These are phyloP conservation scores for Eunapius fragilis DNA, from an alignment of 37 sponge, comb jelly and placozoan genomes.

Conservation along the genomic window DNA sequence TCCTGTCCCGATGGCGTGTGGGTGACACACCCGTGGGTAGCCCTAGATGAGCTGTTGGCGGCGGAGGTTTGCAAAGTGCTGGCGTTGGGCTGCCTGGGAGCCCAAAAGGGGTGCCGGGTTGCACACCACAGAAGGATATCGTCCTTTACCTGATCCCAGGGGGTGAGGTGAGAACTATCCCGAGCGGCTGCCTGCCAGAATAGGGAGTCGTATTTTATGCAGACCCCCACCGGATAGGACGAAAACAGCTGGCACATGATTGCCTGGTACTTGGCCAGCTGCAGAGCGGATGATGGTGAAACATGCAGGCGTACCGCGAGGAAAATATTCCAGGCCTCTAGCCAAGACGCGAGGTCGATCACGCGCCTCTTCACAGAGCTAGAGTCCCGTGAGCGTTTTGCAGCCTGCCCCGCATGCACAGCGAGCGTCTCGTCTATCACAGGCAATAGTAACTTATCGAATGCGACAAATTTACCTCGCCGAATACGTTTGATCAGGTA, in stretches of 20 bases:
- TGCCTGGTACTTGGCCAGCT: conserved; percentile 37
- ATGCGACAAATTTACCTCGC: too few species aligned
- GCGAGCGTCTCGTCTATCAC: too few species aligned
- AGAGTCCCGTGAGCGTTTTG: too few species aligned
- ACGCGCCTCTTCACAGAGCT: not conserved
- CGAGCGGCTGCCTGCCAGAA: conserved; percentile 21
- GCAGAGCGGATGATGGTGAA: conserved; percentile 8
- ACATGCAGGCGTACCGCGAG: too few species aligned
- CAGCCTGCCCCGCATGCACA: too few species aligned
- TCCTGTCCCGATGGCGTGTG: conserved; percentile 8
- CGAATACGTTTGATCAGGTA: too few species aligned
- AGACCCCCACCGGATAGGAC: not conserved
- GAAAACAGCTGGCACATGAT: conserved; percentile 10
- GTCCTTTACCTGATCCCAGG: conserved; percentile 21
- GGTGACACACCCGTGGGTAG: not conserved
- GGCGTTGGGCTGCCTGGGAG: not conserved
- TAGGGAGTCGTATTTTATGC: conserved; percentile 17
- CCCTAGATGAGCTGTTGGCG: not conserved
- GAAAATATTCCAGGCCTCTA: too few species aligned
- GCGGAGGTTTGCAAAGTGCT: too few species aligned
- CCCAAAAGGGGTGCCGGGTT: conserved; percentile 8
- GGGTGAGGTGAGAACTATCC: not conserved
- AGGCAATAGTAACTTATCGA: too few species aligned
- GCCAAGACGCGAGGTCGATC: too few species aligned
- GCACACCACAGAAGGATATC: conserved; percentile 19